Base-by-base conservation (phyloP, 1,140 invertebrate genomes). In the Ceratosolen fusciceps region DNA sequence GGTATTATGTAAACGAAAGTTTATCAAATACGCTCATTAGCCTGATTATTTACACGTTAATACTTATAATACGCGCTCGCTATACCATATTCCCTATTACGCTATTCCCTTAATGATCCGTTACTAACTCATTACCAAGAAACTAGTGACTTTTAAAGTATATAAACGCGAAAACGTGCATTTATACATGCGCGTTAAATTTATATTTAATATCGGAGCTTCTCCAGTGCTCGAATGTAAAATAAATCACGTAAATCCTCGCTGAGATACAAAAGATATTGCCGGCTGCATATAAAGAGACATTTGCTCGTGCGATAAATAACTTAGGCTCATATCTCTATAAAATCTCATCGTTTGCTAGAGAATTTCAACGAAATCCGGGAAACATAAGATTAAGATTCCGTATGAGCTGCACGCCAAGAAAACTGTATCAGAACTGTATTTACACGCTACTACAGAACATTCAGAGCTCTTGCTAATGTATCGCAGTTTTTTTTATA, bases 321-420 rank as follows among this genome's bases (percentile, higher is more conserved):
- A 68, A 76, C 67, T 76, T 76, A 31, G 24, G 52, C 12, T 60
- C 37, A 47, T 68, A 49, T 77, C 52, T 54, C 62, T n/a, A n/a
- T 19, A n/a, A 43, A 54, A 26, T n/a, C n/a, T n/a, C n/a, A n/a
- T n/a, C n/a, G n/a, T n/a, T n/a, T n/a, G n/a, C n/a, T n/a, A n/a
- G n/a, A n/a, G n/a, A n/a, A n/a, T n/a, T n/a, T n/a, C n/a, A n/a
- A n/a, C n/a, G n/a, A n/a, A n/a, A n/a, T n/a, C n/a, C n/a, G n/a
- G n/a, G n/a, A n/a, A n/a, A n/a, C n/a, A n/a, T n/a, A n/a, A n/a
- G n/a, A n/a, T n/a, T n/a, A n/a, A n/a, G n/a, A n/a, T n/a, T n/a
- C n/a, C n/a, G n/a, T n/a, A n/a, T n/a, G n/a, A n/a, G n/a, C n/a
- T n/a, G n/a, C n/a, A n/a, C n/a, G n/a, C n/a, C n/a, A n/a, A n/a